Evolutionary conservation across 1,140 invertebrate genomes (phyloP).

Genomic region (Lasaia peninsularis): DNA sequence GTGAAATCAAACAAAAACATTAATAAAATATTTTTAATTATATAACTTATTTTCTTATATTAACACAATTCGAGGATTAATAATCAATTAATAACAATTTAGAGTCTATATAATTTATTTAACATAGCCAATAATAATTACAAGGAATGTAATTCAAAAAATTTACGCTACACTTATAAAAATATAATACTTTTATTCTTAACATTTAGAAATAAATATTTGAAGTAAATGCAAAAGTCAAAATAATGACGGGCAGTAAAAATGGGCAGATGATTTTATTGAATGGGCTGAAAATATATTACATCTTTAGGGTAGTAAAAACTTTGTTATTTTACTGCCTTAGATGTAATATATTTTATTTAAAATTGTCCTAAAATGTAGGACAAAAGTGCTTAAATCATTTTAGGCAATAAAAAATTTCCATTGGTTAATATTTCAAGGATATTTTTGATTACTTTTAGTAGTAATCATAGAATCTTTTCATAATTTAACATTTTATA

Average conservation of each 20-base stretch:
- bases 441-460: too few relatives aligned
- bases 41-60: background rate
- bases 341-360: too few relatives aligned
- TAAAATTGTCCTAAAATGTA: too few relatives aligned
- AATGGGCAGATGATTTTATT: background rate
- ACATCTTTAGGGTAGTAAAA: too few relatives aligned
- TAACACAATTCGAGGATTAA: background rate
- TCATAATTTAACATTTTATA: too few relatives aligned
- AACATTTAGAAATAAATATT: background rate
- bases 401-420: too few relatives aligned
- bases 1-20: background rate
- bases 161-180: background rate
- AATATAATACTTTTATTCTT: slow-evolving; percentile 9
- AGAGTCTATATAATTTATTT: background rate
- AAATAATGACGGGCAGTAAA: background rate
- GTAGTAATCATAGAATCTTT: too few relatives aligned
- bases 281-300: too few relatives aligned
- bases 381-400: too few relatives aligned
- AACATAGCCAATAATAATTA: background rate
- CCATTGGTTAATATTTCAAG: too few relatives aligned
- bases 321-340: too few relatives aligned
- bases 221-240: background rate
- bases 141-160: background rate
- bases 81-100: background rate
- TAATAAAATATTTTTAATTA: background rate